Percentiles rank a stretch among this genome's conserved stretches.
Evolutionary conservation across 2,888 invertebrate genomes (phyloP).

Genomic region (Agriopis marginaria): DNA sequence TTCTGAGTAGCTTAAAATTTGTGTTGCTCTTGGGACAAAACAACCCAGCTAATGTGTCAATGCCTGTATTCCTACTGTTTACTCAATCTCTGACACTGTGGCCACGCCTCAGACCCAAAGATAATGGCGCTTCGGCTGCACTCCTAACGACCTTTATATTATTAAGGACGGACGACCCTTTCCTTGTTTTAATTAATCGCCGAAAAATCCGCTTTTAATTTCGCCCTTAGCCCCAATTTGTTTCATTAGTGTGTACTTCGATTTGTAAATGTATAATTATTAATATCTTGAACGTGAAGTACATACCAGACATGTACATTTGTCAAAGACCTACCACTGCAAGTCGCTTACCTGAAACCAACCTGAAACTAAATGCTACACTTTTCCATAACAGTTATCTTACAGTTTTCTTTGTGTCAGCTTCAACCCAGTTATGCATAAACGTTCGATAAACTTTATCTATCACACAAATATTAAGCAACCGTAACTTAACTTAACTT

Average conservation of each 20-base stretch:
- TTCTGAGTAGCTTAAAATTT: not conserved
- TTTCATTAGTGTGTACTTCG: conserved; percentile 28
- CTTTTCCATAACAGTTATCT: too few relatives aligned
- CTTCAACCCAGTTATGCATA: too few relatives aligned
- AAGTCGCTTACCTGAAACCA: too few relatives aligned
- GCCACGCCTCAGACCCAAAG: conserved; percentile 59
- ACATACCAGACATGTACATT: too few relatives aligned
- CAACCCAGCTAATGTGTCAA: too few relatives aligned
- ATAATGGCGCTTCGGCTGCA: conserved; percentile 80
- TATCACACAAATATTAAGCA: too few relatives aligned
- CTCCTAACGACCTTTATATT: conserved; percentile 83
- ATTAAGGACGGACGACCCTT: conserved; percentile 79
- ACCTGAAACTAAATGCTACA: too few relatives aligned
- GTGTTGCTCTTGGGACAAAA: too few relatives aligned
- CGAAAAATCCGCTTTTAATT: conserved; percentile 74
- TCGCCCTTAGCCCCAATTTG: conserved; percentile 35
- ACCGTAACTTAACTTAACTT: too few relatives aligned
- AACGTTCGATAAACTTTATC: too few relatives aligned
- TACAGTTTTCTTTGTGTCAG: too few relatives aligned
- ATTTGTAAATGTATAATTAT: conserved; percentile 13
- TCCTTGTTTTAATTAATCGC: conserved; percentile 80
- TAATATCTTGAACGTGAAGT: not conserved
- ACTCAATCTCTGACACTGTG: conserved; percentile 39
- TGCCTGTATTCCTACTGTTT: not conserved
- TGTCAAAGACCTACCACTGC: too few relatives aligned